Evolutionary conservation across 2,113 vertebrate species (phyloP).

Genomic region (Urocynchramus pylzowi): DNA sequence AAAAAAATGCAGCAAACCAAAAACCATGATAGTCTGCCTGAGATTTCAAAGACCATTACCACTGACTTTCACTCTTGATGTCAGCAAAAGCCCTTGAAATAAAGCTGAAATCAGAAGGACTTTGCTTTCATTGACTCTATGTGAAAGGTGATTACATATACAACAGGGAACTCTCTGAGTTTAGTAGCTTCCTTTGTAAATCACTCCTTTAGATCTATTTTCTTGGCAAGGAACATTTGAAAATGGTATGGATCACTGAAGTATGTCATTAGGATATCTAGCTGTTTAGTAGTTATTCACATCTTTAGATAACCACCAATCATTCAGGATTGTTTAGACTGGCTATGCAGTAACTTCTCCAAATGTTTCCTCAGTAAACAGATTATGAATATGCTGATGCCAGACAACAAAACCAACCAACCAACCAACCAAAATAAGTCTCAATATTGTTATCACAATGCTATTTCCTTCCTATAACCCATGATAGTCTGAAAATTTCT

Average conservation of each 20-base stretch:
- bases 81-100: neutral
- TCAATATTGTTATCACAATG: neutral
- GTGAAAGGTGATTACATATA: neutral
- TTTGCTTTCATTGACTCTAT: neutral
- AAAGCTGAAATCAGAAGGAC: neutral
- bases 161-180: neutral
- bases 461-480: neutral
- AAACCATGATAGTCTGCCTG: fast-evolving
- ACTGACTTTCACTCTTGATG: neutral
- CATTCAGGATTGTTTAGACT: neutral
- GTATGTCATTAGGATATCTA: neutral
- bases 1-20: neutral
- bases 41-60: neutral
- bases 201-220: neutral
- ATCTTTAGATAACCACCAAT: neutral
- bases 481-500: neutral
- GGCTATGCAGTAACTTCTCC: neutral
- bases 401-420: neutral
- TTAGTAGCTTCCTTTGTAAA: neutral
- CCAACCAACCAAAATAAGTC: neutral
- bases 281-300: neutral
- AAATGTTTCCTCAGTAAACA: neutral
- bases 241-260: neutral
- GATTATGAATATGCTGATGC: neutral
- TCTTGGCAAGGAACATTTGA: neutral